phyloP scores from a whole-genome alignment of 1,140 invertebrate species.

The Anadara kagoshimensis region DNA sequence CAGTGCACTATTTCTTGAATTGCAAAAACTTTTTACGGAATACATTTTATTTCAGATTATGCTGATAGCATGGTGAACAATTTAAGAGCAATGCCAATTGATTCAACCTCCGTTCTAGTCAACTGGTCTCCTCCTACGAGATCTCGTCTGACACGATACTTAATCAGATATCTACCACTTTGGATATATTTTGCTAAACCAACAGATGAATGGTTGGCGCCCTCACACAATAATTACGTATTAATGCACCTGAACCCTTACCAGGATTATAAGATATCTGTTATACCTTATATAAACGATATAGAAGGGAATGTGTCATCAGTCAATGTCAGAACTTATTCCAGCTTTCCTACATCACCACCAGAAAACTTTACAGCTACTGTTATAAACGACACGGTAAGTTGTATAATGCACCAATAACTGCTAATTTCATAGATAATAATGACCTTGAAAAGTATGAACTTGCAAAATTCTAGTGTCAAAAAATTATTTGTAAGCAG shows the following conservation, averaged over 20 bases:
- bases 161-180: slow-evolving; percentile 16
- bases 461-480: no score
- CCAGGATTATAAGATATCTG: slow-evolving; percentile 22
- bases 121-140: slow-evolving; percentile 42
- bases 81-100: slow-evolving; percentile 26
- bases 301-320: slow-evolving; percentile 44
- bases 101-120: slow-evolving; percentile 45
- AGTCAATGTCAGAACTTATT: slow-evolving; percentile 38
- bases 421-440: no score
- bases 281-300: slow-evolving; percentile 49
- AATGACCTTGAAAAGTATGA: no score
- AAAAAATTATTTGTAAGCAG: no score
- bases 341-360: slow-evolving; percentile 38
- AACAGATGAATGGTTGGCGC: slow-evolving; percentile 16
- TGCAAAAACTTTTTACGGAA: no score
- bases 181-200: slow-evolving; percentile 9
- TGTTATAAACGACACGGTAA: no score
- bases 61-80: slow-evolving; percentile 30
- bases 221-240: slow-evolving; percentile 19
- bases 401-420: no score
- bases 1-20: no score
- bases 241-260: neutral
- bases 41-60: slow-evolving; percentile 11
- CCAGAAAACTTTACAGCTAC: slow-evolving; percentile 12
- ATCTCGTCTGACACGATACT: slow-evolving; percentile 41